Evolutionary conservation across 1,140 invertebrate genomes (phyloP).

Genomic region (Brachionus plicatilis): DNA sequence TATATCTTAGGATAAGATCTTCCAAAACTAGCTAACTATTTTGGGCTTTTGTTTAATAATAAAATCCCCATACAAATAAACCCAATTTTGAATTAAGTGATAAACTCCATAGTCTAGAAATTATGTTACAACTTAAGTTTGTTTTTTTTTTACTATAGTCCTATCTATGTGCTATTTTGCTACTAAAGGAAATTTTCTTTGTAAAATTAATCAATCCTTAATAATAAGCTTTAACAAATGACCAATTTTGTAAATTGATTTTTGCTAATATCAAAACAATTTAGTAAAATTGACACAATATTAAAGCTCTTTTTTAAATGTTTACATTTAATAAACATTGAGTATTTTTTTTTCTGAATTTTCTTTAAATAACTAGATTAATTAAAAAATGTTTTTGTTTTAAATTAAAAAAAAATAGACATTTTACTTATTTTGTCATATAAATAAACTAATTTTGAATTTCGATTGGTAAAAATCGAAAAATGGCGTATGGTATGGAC

Average conservation of each 20-base stretch:
- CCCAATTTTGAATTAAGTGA: constrained; percentile 5
- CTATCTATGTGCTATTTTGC: not conserved
- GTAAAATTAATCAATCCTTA: not conserved
- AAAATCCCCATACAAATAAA: constrained; percentile 11
- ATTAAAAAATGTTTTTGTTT: not conserved
- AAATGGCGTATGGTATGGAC: constrained; percentile 35
- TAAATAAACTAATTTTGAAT: not conserved
- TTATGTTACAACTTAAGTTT: constrained; percentile 8
- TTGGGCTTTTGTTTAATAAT: not conserved
- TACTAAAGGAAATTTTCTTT: not conserved
- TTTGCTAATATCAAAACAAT: not conserved
- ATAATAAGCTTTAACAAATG: not conserved
- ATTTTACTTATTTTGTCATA: not conserved
- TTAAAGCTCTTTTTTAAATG: not conserved
- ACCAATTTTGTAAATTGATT: not conserved
- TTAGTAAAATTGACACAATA: not conserved
- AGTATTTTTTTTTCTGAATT: not conserved
- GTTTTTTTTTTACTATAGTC: not conserved
- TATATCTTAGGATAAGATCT: not conserved
- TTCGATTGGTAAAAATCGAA: constrained; percentile 10
- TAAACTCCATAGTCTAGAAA: constrained; percentile 7
- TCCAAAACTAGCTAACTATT: not conserved
- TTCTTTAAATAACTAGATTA: not conserved
- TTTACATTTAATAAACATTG: no score
- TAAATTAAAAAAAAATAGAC: not conserved